Evolutionary conservation across 2,113 vertebrate species (phyloP).

Genomic region (Epinephelus cyanopodus): DNA sequence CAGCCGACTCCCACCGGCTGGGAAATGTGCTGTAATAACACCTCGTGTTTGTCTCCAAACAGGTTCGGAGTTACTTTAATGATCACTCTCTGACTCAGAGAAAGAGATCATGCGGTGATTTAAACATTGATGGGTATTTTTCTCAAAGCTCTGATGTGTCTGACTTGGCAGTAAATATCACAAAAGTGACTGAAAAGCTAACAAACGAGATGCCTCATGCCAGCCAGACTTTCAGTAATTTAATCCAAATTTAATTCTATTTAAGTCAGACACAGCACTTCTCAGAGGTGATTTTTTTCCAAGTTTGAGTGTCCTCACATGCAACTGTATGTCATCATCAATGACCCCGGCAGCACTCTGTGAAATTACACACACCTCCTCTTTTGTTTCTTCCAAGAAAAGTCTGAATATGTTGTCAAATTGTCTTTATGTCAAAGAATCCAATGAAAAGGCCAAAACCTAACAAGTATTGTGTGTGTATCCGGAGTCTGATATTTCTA

Average conservation of each 20-base stretch:
- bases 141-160: not conserved
- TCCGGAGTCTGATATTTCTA: not conserved
- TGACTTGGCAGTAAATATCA: not conserved
- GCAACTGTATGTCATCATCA: too few species aligned
- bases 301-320: not conserved
- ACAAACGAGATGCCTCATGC: not conserved
- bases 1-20: constrained; percentile 21
- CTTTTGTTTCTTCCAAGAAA: not conserved
- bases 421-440: not conserved
- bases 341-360: too few species aligned
- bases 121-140: not conserved
- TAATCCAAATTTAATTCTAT: constrained; percentile 5
- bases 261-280: not conserved
- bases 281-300: not conserved
- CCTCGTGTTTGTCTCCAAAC: not conserved
- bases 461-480: not conserved
- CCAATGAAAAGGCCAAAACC: not conserved
- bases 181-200: not conserved
- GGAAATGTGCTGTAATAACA: constrained; percentile 1
- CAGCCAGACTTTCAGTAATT: not conserved
- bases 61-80: not conserved
- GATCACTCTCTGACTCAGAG: not conserved
- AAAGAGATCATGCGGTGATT: not conserved
- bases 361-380: too few species aligned
- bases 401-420: too few species aligned